Percentiles rank a stretch among this genome's conserved stretches.
phyloP scores from a whole-genome alignment of 1,140 invertebrate species.

The Hycleus phaleratus region DNA sequence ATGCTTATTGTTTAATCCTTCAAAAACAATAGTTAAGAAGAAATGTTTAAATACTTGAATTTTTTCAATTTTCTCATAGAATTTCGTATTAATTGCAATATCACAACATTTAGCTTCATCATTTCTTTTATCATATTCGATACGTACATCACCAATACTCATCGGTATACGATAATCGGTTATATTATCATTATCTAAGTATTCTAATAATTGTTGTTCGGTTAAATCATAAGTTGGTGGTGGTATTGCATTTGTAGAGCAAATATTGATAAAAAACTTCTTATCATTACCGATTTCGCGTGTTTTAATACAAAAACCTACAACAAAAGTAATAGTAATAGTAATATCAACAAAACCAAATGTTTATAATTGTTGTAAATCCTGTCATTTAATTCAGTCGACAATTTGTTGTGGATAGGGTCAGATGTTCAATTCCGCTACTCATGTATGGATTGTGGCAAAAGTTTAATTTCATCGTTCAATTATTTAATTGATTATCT shows the following conservation, averaged over 20 bases:
- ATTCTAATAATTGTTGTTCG: slow-evolving; percentile 62
- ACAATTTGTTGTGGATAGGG: background rate
- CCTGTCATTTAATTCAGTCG: background rate
- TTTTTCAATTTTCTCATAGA: slow-evolving; percentile 59
- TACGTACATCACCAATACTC: slow-evolving; percentile 74
- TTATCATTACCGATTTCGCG: slow-evolving; percentile 56
- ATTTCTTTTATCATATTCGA: slow-evolving; percentile 70
- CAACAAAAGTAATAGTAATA: slow-evolving; percentile 22
- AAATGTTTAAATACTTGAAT: slow-evolving; percentile 66
- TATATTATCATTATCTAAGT: slow-evolving; percentile 63
- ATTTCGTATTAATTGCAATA: slow-evolving; percentile 66
- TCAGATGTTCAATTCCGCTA: background rate
- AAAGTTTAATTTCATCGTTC: too few species aligned
- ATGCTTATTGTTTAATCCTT: slow-evolving; percentile 69
- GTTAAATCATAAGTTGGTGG: slow-evolving; percentile 65
- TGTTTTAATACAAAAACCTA: slow-evolving; percentile 80
- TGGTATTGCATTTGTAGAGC: slow-evolving; percentile 66
- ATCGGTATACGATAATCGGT: slow-evolving; percentile 73
- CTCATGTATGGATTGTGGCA: too few species aligned
- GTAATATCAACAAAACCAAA: background rate
- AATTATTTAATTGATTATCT: too few species aligned
- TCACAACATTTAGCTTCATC: slow-evolving; percentile 63
- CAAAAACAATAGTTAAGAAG: slow-evolving; percentile 64
- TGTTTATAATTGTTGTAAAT: background rate
- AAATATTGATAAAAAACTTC: slow-evolving; percentile 77